phyloP scores from a whole-genome alignment of 2,888 invertebrate species.

The Acanthosepion lycidas region DNA sequence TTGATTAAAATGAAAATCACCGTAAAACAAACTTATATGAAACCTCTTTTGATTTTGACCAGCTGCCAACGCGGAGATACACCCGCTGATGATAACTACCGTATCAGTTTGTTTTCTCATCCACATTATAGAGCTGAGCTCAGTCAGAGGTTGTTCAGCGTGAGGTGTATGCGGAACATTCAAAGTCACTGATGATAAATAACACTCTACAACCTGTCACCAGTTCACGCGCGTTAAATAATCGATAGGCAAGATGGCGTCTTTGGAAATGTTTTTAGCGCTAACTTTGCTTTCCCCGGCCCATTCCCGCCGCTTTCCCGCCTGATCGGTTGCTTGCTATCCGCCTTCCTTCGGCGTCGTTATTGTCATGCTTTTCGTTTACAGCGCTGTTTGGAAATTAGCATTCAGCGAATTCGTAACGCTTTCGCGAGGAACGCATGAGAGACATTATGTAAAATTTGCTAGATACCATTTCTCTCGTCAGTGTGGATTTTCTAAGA shows the following conservation, averaged over 20 bases:
- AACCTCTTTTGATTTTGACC: not conserved
- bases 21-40: not conserved
- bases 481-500: not conserved
- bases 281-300: not conserved
- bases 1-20: too few relatives aligned
- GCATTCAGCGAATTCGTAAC: not conserved
- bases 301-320: not conserved
- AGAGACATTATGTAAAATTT: not conserved
- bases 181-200: conserved; percentile 8
- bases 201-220: conserved; percentile 11
- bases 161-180: not conserved
- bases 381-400: not conserved
- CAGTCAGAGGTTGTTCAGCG: not conserved
- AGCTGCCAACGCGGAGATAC: not conserved
- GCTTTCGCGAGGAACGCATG: not conserved
- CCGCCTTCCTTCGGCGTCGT: not conserved
- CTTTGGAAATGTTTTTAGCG: conserved; percentile 20
- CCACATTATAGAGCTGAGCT: not conserved
- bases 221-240: conserved; percentile 33
- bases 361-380: not conserved
- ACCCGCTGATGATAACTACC: not conserved
- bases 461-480: not conserved
- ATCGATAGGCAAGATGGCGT: conserved; percentile 33
- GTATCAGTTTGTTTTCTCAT: not conserved
- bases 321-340: not conserved